A percentile compares a stretch with the other conserved stretches of the same genome.
Evolutionary conservation across 2,797 vertebrate species (phyloP).

Genomic region (Sebastes variabilis): DNA sequence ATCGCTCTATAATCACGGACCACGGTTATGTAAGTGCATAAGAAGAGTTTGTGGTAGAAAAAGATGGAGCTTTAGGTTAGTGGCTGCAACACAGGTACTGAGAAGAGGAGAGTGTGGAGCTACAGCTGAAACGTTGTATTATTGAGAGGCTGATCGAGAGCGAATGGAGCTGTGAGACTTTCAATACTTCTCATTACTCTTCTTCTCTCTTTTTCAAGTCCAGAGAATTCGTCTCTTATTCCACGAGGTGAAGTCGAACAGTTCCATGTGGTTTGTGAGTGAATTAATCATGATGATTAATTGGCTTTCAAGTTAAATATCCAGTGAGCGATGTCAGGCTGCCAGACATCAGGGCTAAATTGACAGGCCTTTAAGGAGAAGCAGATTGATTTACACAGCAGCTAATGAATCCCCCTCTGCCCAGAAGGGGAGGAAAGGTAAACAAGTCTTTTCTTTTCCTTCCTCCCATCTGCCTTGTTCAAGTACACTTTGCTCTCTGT

Average conservation of each 20-base stretch:
- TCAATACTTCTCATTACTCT: slow-evolving; percentile 39
- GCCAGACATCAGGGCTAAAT: slow-evolving; percentile 85
- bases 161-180: slow-evolving; percentile 48
- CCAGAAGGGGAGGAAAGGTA: slow-evolving; percentile 82
- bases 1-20: slow-evolving; percentile 25
- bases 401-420: slow-evolving; percentile 83
- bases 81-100: neutral
- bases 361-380: slow-evolving; percentile 87
- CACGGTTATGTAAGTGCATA: neutral
- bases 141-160: slow-evolving; percentile 46
- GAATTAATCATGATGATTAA: slow-evolving; percentile 90
- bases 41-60: slow-evolving; percentile 27
- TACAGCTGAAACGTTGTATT: slow-evolving; percentile 57
- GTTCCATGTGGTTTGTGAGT: slow-evolving; percentile 85
- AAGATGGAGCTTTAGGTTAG: slow-evolving; percentile 20
- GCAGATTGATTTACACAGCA: slow-evolving; percentile 87
- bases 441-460: slow-evolving; percentile 79
- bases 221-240: slow-evolving; percentile 39
- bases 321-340: slow-evolving; percentile 86
- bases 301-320: slow-evolving; percentile 89
- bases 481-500: slow-evolving; percentile 44
- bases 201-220: slow-evolving; percentile 41
- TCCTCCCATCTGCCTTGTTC: slow-evolving; percentile 59
- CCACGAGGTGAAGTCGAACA: slow-evolving; percentile 76
- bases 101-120: slow-evolving; percentile 3